Evolutionary conservation across 2,113 vertebrate genomes (phyloP).

Genomic region (Mus spicilegus): DNA sequence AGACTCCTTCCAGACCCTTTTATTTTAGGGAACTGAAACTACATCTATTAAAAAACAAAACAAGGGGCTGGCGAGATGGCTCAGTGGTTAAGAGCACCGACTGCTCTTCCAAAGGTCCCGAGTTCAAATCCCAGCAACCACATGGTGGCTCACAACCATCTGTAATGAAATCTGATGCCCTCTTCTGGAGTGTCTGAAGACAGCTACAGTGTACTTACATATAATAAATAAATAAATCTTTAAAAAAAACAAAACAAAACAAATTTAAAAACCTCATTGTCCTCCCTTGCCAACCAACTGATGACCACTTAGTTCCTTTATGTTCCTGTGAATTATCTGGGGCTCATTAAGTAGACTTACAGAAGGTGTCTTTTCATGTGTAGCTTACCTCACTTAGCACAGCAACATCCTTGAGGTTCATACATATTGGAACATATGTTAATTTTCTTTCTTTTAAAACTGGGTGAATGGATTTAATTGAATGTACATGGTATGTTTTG

Average conservation of each 20-base stretch:
- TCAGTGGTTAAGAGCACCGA: too few relatives aligned
- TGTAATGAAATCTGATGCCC: too few relatives aligned
- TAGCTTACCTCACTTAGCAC: conserved; percentile 7
- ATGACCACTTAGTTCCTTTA: neutral
- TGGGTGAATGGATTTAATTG: conserved; percentile 3
- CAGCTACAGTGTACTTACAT: too few relatives aligned
- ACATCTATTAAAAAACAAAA: neutral
- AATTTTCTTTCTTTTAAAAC: neutral
- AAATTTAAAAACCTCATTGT: neutral
- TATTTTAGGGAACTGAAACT: neutral
- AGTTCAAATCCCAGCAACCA: too few relatives aligned
- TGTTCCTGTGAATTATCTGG: neutral
- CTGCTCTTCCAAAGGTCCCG: too few relatives aligned
- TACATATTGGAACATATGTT: neutral
- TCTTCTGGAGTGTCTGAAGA: too few relatives aligned
- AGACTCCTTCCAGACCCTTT: neutral
- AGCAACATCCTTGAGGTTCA: neutral
- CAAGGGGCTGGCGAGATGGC: neutral
- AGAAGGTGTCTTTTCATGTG: neutral
- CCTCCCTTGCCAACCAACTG: neutral
- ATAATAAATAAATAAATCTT: too few relatives aligned
- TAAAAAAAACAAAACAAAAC: neutral
- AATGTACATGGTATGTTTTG: neutral
- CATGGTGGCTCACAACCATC: too few relatives aligned
- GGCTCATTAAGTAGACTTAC: neutral